These are phyloP conservation scores for Andrena bicolor DNA, from an alignment of 2,888 invertebrate genomes.

Conservation along the genomic window DNA sequence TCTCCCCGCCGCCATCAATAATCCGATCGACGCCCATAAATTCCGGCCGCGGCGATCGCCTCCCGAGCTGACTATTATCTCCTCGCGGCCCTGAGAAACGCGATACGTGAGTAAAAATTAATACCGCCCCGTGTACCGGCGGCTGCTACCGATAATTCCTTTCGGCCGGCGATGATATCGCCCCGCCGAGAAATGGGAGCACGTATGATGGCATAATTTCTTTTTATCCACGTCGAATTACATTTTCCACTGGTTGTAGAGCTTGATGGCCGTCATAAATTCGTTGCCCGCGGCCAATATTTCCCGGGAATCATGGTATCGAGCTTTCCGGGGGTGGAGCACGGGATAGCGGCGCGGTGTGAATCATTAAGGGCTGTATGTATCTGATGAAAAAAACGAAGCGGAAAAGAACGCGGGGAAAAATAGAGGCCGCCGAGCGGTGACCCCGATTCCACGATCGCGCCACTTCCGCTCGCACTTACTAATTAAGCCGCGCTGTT, in stretches of 20 bases:
- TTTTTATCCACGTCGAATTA: conserved; percentile 38
- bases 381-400: background rate
- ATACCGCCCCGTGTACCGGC: conserved; percentile 27
- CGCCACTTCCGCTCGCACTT: conserved; percentile 36
- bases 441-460: conserved; percentile 29
- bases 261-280: conserved; percentile 22
- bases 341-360: background rate
- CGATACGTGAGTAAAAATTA: conserved; percentile 53
- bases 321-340: background rate
- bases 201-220: conserved; percentile 55
- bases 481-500: conserved; percentile 45
- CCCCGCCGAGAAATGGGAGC: conserved; percentile 43
- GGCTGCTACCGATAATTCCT: conserved; percentile 32
- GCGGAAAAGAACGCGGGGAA: background rate
- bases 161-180: conserved; percentile 31
- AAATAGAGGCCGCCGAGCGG: background rate
- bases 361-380: conserved; percentile 10
- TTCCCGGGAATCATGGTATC: conserved; percentile 9
- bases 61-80: conserved; percentile 24
- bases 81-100: conserved; percentile 35
- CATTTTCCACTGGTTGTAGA: conserved; percentile 19
- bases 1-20: conserved; percentile 25
- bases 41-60: conserved; percentile 12
- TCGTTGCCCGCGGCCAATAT: conserved; percentile 5
- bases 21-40: conserved; percentile 46